Evolutionary conservation across 2,797 vertebrate species (phyloP).

Genomic region (Enteromius thamalakanensis): DNA sequence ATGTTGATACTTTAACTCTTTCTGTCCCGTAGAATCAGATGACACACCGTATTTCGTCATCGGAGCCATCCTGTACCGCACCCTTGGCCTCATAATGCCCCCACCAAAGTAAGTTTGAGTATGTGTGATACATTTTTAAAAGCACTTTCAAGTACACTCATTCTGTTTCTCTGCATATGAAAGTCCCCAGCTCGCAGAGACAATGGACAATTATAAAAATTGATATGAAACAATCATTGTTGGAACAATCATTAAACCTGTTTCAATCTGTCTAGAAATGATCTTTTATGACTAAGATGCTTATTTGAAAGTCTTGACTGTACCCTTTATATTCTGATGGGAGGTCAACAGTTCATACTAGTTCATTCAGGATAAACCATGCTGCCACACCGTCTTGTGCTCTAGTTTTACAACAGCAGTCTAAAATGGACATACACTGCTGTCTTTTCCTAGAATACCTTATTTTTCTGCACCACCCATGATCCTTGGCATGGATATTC

Average conservation of each 20-base stretch:
- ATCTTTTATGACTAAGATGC: slow-evolving; percentile 9
- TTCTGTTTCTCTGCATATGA: not conserved
- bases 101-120: slow-evolving; percentile 83
- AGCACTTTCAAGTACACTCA: not conserved
- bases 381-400: not conserved
- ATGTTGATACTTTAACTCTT: not conserved
- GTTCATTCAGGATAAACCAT: not conserved
- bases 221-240: not conserved
- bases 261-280: slow-evolving; percentile 13
- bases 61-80: slow-evolving; percentile 93
- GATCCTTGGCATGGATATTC: slow-evolving; percentile 22
- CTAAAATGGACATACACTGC: not conserved
- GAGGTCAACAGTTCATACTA: slow-evolving; percentile 3
- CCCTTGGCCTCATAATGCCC: slow-evolving; percentile 90
- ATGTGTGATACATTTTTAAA: not conserved
- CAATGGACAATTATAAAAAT: not conserved
- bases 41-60: slow-evolving; percentile 94
- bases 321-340: not conserved
- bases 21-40: slow-evolving; percentile 78
- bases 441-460: not conserved
- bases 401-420: not conserved
- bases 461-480: not conserved
- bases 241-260: not conserved
- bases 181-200: not conserved
- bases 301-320: slow-evolving; percentile 26